Evolutionary conservation across 2,113 vertebrate species (phyloP), one percentile per base, ranked within the genome.

Genomic region (Oriolus oriolus): DNA sequence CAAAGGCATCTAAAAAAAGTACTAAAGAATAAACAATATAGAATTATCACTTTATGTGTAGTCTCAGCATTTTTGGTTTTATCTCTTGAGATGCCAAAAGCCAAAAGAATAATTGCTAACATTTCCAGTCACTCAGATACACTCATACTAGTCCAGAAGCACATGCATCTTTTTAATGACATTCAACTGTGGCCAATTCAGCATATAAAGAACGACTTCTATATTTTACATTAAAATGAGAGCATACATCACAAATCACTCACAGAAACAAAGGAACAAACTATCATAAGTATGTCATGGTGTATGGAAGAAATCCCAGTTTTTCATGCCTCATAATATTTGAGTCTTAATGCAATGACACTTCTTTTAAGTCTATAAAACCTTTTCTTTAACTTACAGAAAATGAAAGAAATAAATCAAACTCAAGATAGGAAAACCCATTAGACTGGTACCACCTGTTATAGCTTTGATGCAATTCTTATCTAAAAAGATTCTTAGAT

Each of bases 211-310:
- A 85, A 87, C 80, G 47, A 44, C 19, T 81, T 41, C 41, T 24
- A 21, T 56, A 68, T 75, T 93, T 90, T 56, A 94, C 96, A 70
- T 84, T 94, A 85, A 93, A 95, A 95, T 91, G 44, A 83, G n/a
- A 71, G 49, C 69, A 79, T 19, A 53, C 13, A 74, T 61, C 37
- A 87, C 7, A 9, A 95, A 93, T 71, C 18, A 78, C 73, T 78
- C 78, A 82, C 45, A 76, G 23, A 93, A 96, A 92, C n/a, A 95
- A 69, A 86, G 73, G 69, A 91, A 93, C 20, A 52, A 70, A 69
- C n/a, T 47, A 74, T 63, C 68, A 89, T 37, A 93, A 70, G 47
- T 49, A 87, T 11, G 82, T 86, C 17, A 87, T 18, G 18, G 20
- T 33, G 28, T 31, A 35, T 10, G 7, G 69, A 93, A 78, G 9